Base-by-base conservation (phyloP, 2,797 vertebrate genomes). In the Monodelphis domestica region DNA sequence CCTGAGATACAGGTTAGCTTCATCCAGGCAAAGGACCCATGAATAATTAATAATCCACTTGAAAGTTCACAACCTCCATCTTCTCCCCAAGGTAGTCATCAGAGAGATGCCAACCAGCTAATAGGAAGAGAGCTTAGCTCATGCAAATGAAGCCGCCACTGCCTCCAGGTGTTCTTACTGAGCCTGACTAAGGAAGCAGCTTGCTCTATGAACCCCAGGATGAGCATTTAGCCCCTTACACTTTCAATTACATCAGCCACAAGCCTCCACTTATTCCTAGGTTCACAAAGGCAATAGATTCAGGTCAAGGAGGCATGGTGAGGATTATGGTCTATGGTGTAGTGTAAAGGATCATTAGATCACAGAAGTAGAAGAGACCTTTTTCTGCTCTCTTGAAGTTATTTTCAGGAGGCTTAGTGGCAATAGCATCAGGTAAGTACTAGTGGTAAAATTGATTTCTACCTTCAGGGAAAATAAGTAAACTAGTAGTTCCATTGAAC, bases 31-130 rank as follows among this genome's bases (percentile, higher is more conserved):
- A 97, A 96, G 90, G 96, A 97, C 90, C 96, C 93, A 97, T 98
- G 88, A 97, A 97, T 98, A 98, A 98, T 97, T 98, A 98, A 98
- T 97, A 98, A 96, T 53, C 88, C 56, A 95, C 95, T 97, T 98
- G 96, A 96, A 97, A 98, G 97, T 98, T 98, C 97, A 95, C 94
- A 97, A 97, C 96, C 96, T 89, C 89, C 93, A 95, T 91, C 96
- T 98, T 95, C 96, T 98, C 96, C 94, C 95, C 89, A 53, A 98
- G 94, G 95, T 88, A 97, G 96, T 96, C 96, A 96, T 96, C 95
- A 94, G 95, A 98, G 93, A 97, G 93, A 91, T 91, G 96, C 95
- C 51, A 96, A 93, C 89, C 97, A 95, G 96, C 95, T 98, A 97
- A 97, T 91, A 91, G 96, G 94, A 97, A 90, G 93, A 90, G 88